Conservation (phyloP, 2,888 invertebrate species). For the Pseudoips prasinana region DNA sequence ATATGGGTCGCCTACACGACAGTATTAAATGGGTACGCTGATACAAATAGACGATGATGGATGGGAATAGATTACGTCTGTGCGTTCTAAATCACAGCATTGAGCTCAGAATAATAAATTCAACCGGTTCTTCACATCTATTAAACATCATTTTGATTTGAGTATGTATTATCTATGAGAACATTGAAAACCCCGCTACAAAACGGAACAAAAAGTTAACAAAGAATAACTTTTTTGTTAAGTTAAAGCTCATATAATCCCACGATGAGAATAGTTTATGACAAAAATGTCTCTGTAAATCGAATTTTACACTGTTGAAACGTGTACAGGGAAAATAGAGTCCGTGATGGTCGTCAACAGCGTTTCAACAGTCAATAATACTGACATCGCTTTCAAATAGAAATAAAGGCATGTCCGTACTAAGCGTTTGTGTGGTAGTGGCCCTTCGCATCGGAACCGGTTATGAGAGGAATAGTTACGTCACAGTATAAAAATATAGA, state of each 20-base stretch:
- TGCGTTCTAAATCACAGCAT: conserved; percentile 26
- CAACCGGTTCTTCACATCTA: conserved; percentile 15
- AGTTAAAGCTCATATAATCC: conserved; percentile 19
- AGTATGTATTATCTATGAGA: conserved; percentile 2
- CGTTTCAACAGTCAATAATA: conserved; percentile 33
- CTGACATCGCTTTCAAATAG: conserved; percentile 29
- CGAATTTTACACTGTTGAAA: conserved; percentile 31
- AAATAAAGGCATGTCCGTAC: conserved; percentile 49
- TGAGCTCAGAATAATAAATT: conserved; percentile 21
- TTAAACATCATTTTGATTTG: conserved; percentile 4
- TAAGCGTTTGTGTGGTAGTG: conserved; percentile 50
- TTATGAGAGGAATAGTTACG: conserved; percentile 60
- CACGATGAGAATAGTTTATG: conserved; percentile 34
- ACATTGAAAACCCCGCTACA: conserved; percentile 10
- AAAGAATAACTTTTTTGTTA: conserved; percentile 20
- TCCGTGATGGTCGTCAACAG: conserved; percentile 28
- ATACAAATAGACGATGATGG: conserved; percentile 35
- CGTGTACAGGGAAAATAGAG: conserved; percentile 28
- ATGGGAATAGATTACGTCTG: conserved; percentile 28
- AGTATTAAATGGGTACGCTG: conserved; percentile 29
- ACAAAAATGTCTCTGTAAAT: conserved; percentile 31
- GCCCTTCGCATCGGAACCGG: conserved; percentile 60
- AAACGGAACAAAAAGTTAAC: conserved; percentile 20
- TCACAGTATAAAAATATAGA: too few relatives aligned
- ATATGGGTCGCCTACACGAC: conserved; percentile 28